Base-by-base conservation (phyloP, 2,888 invertebrate genomes). In the Philereme transversata region DNA sequence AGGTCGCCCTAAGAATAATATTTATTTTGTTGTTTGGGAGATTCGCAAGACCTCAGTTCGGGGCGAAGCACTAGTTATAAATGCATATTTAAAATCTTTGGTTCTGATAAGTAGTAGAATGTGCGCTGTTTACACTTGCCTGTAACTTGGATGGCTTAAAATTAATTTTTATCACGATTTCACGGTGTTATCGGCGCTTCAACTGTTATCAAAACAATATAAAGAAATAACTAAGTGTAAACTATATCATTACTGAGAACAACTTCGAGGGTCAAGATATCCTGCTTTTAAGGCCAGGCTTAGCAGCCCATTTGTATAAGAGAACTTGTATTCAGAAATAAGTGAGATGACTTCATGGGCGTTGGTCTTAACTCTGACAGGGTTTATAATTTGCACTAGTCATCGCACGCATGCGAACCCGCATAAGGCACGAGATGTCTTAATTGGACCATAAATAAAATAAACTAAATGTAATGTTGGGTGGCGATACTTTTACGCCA, bases 371-470 rank as follows among this genome's bases (percentile, higher is more conserved):
- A 65, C 62, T 66, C 60, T 65, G 62, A 62, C 62, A 55, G 54
- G 54, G 62, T 56, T 66, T 60, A 63, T 62, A 63, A 70, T 69
- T 66, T 57, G 71, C 70, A 62, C 62, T 65, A 64, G 64, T 63
- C 60, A 67, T 66, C 60, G 65, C 60, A 51, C 59, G 57, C 64
- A 56, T 59, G 65, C 41, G 59, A 57, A 70, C 91, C 91, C 91
- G 91, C 90, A 91, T 92, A 78, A 80, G 78, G 78, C 80, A 74
- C 76, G 78, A 78, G 81, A 86, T 77, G 82, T 79, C 85, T 88
- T 90, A 90, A 92, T 90, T 87, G 87, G 73, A 73, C 76, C 79
- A 82, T 87, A 89, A 90, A 88, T 87, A 87, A 86, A 79, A 76
- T 77, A 76, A 81, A 79, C 77, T 77, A 76, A 81, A 82, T 78